Evolutionary conservation across 2,888 invertebrate species (phyloP).

Genomic region (Poecilus cupreus): DNA sequence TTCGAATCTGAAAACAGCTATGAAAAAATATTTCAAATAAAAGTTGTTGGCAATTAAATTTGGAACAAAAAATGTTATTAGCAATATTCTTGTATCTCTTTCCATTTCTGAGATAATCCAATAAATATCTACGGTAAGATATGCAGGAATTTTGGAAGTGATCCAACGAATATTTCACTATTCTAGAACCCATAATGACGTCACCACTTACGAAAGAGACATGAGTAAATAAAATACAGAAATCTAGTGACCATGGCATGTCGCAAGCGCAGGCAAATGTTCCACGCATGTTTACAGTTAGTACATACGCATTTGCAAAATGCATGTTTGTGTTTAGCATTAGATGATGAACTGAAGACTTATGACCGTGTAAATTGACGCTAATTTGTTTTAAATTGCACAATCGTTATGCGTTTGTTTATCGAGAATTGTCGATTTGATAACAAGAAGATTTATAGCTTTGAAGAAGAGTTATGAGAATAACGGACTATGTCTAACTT

Average conservation of each 20-base stretch:
- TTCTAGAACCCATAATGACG: background rate
- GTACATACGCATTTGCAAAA: background rate
- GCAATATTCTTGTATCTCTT: no score
- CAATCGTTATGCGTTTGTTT: background rate
- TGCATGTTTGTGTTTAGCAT: constrained; percentile 1
- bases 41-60: no score
- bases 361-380: constrained; percentile 16
- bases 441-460: no score
- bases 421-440: background rate
- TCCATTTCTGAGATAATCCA: no score
- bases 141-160: no score
- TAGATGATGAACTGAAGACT: constrained; percentile 1
- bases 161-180: no score
- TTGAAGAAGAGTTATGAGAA: no score
- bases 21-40: no score
- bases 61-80: no score
- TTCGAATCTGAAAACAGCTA: no score
- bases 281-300: constrained; percentile 32
- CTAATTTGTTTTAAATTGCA: constrained; percentile 34
- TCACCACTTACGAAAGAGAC: background rate
- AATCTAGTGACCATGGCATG: background rate
- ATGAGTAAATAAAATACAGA: background rate
- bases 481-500: no score
- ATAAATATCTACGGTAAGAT: no score
- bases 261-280: background rate